Evolutionary conservation across 1,140 invertebrate genomes (phyloP), one percentile per base, ranked within the genome.

Genomic region (Drosophila nebulosa): DNA sequence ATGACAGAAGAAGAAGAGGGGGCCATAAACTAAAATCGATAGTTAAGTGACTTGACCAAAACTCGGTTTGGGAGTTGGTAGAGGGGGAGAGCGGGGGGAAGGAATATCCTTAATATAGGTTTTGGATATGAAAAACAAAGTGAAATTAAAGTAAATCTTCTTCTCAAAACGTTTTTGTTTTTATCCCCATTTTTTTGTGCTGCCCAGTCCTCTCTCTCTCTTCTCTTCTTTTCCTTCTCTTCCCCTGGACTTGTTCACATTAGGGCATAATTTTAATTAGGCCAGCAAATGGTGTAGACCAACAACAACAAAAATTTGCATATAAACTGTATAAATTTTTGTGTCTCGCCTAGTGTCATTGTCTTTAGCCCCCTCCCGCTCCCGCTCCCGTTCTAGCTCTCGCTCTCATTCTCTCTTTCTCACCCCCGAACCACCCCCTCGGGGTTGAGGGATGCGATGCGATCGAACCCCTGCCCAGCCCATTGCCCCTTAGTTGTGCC

Each of bases 291-390:
- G 81, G 32, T 57, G 56, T 70, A 74, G 42, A 66, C 53, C 27
- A 14, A 10, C 10, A 26, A 35, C 46, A 52, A 69, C 50, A 52
- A 51, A 36, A 66, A 86, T 86, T 86, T 86, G 83, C 81, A 86
- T 86, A 88, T 77, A 81, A 86, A 86, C 70, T 71, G 81, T 72
- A 86, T 86, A 86, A 86, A 86, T 86, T 85, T 74, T 60, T 78
- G 68, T 80, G 62, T 61, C 39, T 46, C 39, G 50, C 35, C 69
- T 67, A 62, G 53, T 70, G 59, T 66, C 57, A 56, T 58, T 58
- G 62, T 64, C 26, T 55, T 7, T 27, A 50, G 24, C 51, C 24
- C 4, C 26, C 26, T 14, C 7, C 22, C 1, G 22, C 3, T 10
- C 21, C 50, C 5, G 5, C 22, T 22, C 22, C 50, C 6, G n/a